These are phyloP conservation scores for Pampusana beccarii DNA, from an alignment of 2,113 vertebrate genomes.

Conservation along the genomic window DNA sequence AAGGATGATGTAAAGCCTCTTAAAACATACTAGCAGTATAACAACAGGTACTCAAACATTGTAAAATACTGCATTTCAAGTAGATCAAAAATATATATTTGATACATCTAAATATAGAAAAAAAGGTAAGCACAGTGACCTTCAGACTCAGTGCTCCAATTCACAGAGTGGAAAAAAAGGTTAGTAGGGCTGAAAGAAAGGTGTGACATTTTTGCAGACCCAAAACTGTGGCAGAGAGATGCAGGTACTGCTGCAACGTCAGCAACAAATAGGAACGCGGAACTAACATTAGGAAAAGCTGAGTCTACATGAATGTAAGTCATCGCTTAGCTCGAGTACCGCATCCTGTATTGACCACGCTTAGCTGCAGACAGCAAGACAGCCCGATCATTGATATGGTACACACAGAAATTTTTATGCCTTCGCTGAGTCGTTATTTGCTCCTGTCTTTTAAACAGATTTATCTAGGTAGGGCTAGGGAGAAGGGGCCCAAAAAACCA, in stretches of 20 bases:
- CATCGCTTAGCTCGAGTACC: background rate
- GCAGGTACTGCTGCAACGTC: background rate
- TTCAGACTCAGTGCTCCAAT: background rate
- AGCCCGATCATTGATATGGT: background rate
- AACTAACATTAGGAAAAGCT: background rate
- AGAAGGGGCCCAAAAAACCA: background rate
- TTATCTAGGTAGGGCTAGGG: background rate
- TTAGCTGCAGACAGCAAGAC: background rate
- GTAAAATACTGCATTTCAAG: background rate
- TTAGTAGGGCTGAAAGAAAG: slow-evolving; percentile 6
- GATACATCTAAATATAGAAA: background rate
- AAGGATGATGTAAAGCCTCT: background rate
- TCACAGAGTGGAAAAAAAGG: slow-evolving; percentile 1
- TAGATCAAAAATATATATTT: background rate
- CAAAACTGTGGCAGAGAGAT: background rate
- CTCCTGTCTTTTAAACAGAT: background rate
- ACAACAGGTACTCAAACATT: background rate
- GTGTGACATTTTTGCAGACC: background rate
- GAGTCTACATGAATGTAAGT: background rate
- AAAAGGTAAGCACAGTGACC: background rate
- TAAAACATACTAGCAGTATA: background rate
- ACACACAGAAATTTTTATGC: background rate
- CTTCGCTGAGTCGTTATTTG: background rate
- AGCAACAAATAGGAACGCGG: background rate
- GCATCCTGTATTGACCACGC: fast-evolving